These are phyloP conservation scores for Eubucco bourcierii DNA, from an alignment of 2,113 vertebrate species.

Conservation along the genomic window DNA sequence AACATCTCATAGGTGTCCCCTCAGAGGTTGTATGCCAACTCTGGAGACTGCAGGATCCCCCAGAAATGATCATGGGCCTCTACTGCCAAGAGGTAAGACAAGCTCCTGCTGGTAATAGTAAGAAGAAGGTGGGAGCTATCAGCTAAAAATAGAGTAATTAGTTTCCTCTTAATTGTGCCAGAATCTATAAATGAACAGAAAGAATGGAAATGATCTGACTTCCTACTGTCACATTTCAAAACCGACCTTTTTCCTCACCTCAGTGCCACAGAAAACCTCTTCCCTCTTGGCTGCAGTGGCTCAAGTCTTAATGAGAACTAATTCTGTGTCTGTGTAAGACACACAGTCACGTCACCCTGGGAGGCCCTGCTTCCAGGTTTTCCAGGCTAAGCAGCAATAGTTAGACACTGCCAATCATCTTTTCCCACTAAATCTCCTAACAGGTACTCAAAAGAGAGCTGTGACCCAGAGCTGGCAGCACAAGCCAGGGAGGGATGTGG, in stretches of 20 bases:
- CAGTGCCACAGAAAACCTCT: background rate
- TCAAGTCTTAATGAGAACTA: background rate
- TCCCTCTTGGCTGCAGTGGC: background rate
- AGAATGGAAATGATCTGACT: background rate
- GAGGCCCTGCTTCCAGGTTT: background rate
- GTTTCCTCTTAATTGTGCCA: background rate
- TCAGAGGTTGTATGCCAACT: background rate
- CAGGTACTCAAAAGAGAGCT: background rate
- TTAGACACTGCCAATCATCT: background rate
- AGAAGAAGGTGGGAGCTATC: background rate
- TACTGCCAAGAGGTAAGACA: background rate
- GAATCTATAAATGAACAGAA: background rate
- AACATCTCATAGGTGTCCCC: background rate
- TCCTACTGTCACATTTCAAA: background rate
- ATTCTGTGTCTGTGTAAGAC: background rate
- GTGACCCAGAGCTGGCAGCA: background rate
- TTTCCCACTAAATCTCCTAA: background rate
- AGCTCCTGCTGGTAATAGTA: background rate
- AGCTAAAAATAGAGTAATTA: background rate
- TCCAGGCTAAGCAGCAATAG: background rate
- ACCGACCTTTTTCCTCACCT: background rate
- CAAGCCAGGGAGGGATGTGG: background rate
- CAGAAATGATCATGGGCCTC: background rate
- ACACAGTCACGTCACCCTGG: background rate
- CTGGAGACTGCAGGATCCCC: accelerated